phyloP scores from a whole-genome alignment of 1,140 invertebrate genomes.

The Brachionus manjavacas region DNA sequence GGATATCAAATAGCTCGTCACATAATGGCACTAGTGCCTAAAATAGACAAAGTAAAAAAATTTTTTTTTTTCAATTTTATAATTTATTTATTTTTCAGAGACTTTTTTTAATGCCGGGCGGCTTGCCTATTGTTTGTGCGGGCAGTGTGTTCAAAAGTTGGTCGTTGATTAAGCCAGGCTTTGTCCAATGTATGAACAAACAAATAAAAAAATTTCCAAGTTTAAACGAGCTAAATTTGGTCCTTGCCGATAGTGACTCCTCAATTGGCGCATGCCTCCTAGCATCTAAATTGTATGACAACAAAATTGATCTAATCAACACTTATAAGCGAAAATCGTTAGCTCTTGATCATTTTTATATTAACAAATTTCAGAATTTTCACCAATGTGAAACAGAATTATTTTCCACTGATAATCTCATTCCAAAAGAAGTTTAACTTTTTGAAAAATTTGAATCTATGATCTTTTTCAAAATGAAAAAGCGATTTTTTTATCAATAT shows the following conservation, averaged over 20 bases:
- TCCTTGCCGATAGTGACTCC: not conserved
- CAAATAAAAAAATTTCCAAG: not conserved
- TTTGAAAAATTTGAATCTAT: not conserved
- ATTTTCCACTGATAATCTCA: not conserved
- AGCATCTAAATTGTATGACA: slow-evolving; percentile 8
- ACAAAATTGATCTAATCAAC: not conserved
- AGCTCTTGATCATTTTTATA: not conserved
- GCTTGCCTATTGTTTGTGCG: slow-evolving; percentile 79
- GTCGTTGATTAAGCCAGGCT: slow-evolving; percentile 64
- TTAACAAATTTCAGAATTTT: not conserved
- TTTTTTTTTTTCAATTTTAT: not conserved
- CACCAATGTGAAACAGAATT: not conserved
- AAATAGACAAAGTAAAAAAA: slow-evolving; percentile 60
- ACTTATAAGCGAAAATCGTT: not conserved
- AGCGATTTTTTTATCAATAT: not conserved
- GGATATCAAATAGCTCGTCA: slow-evolving; percentile 70
- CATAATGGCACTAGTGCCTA: slow-evolving; percentile 67
- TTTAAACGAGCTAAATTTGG: slow-evolving; percentile 23
- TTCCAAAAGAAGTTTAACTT: not conserved
- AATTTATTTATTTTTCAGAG: slow-evolving; percentile 53
- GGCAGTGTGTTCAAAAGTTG: slow-evolving; percentile 94
- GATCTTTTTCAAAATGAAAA: not conserved
- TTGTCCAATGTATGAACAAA: slow-evolving; percentile 12
- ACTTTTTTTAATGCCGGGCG: slow-evolving; percentile 59
- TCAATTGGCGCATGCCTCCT: slow-evolving; percentile 15